Evolutionary conservation across 2,797 vertebrate genomes (phyloP), one percentile per base, ranked within the genome.

Genomic region (Cuculus canorus): DNA sequence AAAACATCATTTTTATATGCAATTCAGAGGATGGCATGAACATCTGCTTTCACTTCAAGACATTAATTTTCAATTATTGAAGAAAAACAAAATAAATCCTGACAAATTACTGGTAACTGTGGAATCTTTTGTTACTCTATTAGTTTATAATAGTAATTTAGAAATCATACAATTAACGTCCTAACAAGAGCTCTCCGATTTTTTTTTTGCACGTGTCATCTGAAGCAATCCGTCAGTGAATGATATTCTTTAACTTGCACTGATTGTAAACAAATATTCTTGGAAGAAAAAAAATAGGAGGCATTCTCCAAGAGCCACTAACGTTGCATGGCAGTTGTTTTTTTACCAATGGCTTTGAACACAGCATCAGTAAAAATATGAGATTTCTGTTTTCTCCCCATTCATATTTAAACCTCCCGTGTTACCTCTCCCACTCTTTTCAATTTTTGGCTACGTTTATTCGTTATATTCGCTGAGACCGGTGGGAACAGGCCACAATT

Each of bases 31-130:
- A 98, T 97, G 98, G 96, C 98, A 97, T 76, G 97, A 98, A 98
- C 98, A 98, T 98, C 98, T 98, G 98, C 97, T 98, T 98, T 98
- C 97, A 98, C 97, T 98, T 98, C 98, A 97, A 98, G 98, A 98
- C 98, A 98, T 98, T 98, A 98, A 98, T 98, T 98, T 98, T 97
- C 98, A 98, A 98, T 98, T 98, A 98, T 98, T 98, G 98, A 98
- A 97, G 98, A 98, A 98, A 98, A 98, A 98, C 98, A 98, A 97
- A 98, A 98, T 98, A 98, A 98, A 98, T 98, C 97, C 97, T 98
- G 97, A 98, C 98, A 98, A 98, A 98, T 98, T 97, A 97, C 97
- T 97, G 95, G 97, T 89, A 96, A 97, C 96, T 92, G 93, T 96
- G 96, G 96, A 96, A 98, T 98, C 97, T 97, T 97, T 96, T 97